phyloP scores from a whole-genome alignment of 2,888 invertebrate genomes.

The Nomada hirtipes region DNA sequence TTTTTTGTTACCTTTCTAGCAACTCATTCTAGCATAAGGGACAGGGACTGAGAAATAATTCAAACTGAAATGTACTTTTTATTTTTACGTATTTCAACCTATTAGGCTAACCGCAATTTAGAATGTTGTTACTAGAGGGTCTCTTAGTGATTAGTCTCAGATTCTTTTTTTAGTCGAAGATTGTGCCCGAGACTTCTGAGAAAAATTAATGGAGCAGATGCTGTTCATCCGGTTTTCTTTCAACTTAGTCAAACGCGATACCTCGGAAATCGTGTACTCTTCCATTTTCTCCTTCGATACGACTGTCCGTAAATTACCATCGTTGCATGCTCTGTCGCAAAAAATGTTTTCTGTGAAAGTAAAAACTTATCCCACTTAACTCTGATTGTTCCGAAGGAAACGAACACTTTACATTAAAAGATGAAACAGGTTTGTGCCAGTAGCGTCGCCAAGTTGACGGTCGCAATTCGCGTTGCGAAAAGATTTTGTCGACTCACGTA shows the following conservation, averaged over 20 bases:
- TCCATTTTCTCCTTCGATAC: background rate
- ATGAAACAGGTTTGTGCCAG: background rate
- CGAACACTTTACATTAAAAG: background rate
- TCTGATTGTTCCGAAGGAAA: background rate
- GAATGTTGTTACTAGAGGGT: background rate
- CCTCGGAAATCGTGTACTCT: conserved; percentile 24
- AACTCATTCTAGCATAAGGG: background rate
- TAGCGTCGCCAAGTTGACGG: background rate
- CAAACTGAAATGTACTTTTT: background rate
- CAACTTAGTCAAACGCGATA: conserved; percentile 24
- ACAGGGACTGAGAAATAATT: background rate
- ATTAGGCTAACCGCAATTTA: too few relatives aligned
- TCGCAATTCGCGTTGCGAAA: background rate
- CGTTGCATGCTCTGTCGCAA: background rate
- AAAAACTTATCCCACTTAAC: background rate
- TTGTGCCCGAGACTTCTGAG: conserved; percentile 3
- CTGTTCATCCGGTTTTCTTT: conserved; percentile 45
- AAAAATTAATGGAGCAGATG: conserved; percentile 52
- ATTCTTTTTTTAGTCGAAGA: conserved; percentile 2
- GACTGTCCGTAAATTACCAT: conserved; percentile 1
- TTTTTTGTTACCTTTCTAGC: background rate
- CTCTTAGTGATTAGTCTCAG: background rate
- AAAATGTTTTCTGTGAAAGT: background rate
- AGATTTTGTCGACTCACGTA: conserved; percentile 26
- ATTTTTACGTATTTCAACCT: too few relatives aligned